Percentiles rank a stretch among this genome's conserved stretches.
Evolutionary conservation across 2,113 vertebrate species (phyloP).

Genomic region (Piprites chloris): DNA sequence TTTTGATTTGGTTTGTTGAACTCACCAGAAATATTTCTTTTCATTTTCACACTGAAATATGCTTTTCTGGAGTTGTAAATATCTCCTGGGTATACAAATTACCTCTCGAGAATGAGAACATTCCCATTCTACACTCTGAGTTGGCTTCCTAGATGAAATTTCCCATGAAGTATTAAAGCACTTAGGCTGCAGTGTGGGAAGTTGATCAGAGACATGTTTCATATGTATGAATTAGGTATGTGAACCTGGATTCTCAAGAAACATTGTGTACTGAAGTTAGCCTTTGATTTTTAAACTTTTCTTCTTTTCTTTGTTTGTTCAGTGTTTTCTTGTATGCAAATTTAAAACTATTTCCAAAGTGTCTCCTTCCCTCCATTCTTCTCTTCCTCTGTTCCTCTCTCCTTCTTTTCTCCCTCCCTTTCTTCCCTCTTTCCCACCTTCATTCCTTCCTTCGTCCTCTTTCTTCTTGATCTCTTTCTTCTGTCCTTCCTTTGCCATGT

Average conservation of each 20-base stretch:
- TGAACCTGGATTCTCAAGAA: background rate
- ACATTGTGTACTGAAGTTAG: background rate
- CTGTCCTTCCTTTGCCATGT: background rate
- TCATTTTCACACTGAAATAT: background rate
- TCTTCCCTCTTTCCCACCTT: background rate
- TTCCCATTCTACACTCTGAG: background rate
- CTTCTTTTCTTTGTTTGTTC: background rate
- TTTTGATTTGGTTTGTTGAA: background rate
- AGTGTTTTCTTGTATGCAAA: background rate
- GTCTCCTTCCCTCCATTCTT: background rate
- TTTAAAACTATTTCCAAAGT: background rate
- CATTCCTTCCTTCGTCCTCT: too few species aligned
- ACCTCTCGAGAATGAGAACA: background rate
- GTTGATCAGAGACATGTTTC: background rate
- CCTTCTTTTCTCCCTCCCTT: background rate
- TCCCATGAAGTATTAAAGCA: background rate
- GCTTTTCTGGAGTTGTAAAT: background rate
- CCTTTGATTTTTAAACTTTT: background rate
- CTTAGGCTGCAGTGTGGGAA: background rate
- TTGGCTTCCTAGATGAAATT: background rate
- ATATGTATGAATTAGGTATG: background rate
- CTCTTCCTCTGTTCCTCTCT: background rate
- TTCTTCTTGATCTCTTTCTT: background rate
- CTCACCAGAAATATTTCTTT: background rate
- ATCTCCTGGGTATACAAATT: background rate